Evolutionary conservation across 2,888 invertebrate species (phyloP), one percentile per base, ranked within the genome.

Genomic region (Drosophila yooni): DNA sequence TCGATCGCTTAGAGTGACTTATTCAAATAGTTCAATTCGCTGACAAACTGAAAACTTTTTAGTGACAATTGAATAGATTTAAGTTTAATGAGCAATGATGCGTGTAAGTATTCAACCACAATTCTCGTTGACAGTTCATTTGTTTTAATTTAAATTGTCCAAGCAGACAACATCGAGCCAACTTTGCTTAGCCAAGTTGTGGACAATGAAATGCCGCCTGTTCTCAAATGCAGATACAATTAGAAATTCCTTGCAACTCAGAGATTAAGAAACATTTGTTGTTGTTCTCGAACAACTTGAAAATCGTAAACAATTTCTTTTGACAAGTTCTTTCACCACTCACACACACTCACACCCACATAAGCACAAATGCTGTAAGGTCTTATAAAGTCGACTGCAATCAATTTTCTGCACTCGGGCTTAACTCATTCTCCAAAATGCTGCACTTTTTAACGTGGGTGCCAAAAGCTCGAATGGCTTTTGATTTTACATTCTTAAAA

Each of bases 251-350:
- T 60, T 48, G 33, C 25, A 25, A 48, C 64, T 67, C 67, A 15
- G 21, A 13, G 21, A 21, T 21, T 52, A 48, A 21, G 53, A 62
- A 58, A 63, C 48, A 63, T 60, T 77, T 63, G 38, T 38, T 60
- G 40, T 60, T 51, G 31, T 51, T 57, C 53, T 70, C 57, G 60
- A 18, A 3, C 57, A 71, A 81, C 70, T 78, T 70, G 76, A 85
- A 77, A 88, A 75, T 83, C 75, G 77, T 88, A 62, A 77, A 70
- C 71, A 85, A 88, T 77, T 82, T 86, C 70, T 73, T 69, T 84
- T 66, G 72, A 67, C 70, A 87, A 81, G 74, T 67, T 36, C 43
- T 51, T 58, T 52, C 43, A 36, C 33, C 56, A 69, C 50, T 38
- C 48, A 36, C 58, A 56, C 31, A 60, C 54, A 33, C 29, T 13